Evolutionary conservation across 2,888 invertebrate genomes (phyloP), one percentile per base, ranked within the genome.

Genomic region (Escarpia spicata): DNA sequence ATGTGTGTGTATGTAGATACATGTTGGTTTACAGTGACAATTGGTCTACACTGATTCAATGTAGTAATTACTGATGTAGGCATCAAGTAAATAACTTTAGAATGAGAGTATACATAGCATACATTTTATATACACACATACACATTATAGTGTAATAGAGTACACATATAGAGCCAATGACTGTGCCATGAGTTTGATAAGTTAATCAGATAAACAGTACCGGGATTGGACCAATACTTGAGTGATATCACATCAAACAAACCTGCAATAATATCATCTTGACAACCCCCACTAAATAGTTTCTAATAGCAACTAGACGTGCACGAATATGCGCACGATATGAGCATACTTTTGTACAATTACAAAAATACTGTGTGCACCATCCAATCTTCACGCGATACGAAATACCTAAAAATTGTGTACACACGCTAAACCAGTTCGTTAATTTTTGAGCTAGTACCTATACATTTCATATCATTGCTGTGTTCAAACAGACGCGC

Each of bases 261-360:
- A 75, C 19, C 52, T 26, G n/a, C 75, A 75, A 75, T 75, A 75
- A 75, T 75, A 75, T 75, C 75, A 75, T 75, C 75, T 75, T 2
- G 6, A 75, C 26, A 75, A 19, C 26, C n/a, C n/a, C 75, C 75
- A 26, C 75, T 75, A 75, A 75, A 75, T 75, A 75, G 75, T 75
- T 26, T 75, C 75, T 75, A 75, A 75, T 75, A 75, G 75, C 75
- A 75, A 75, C 75, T 75, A 75, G 26, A 75, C 75, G 19, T n/a
- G 75, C 75, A 75, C 0, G n/a, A 26, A 19, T 26, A 52, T 15
- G 26, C n/a, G 75, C 26, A 26, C 6, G 19, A 15, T 26, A 15
- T 75, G 75, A 75, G 75, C 75, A 75, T 75, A 75, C n/a, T 26
- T 75, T 75, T 75, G 26, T 75, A 75, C 75, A 75, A 75, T 75